Conservation (phyloP, 2,888 invertebrate species). For the Suillia variegata region DNA sequence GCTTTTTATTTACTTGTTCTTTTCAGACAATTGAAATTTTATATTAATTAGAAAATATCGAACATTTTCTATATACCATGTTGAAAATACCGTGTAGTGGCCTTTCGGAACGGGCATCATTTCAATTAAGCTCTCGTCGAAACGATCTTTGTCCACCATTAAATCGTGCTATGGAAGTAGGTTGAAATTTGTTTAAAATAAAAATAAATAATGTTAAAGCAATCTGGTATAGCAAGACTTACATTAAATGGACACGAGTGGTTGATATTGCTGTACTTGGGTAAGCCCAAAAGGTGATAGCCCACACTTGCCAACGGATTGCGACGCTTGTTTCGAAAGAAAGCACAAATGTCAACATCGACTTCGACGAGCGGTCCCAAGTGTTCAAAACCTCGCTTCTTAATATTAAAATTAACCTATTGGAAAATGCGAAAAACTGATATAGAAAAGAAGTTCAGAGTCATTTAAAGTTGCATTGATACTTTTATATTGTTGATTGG, state of each 20-base stretch:
- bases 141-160: not conserved
- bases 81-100: not conserved
- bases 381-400: not conserved
- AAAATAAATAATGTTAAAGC: not conserved
- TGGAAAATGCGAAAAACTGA: too few species aligned
- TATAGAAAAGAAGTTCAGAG: too few species aligned
- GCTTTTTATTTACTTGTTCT: too few species aligned
- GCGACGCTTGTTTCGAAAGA: not conserved
- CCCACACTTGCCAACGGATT: not conserved
- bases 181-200: too few species aligned
- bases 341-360: not conserved
- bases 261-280: slow-evolving; percentile 4
- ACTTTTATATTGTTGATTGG: not conserved
- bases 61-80: too few species aligned
- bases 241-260: slow-evolving; percentile 10
- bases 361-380: not conserved
- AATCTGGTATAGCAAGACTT: not conserved
- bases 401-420: not conserved
- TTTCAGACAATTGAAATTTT: too few species aligned
- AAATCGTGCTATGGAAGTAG: slow-evolving; percentile 12
- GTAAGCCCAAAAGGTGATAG: not conserved
- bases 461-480: too few species aligned
- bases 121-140: not conserved
- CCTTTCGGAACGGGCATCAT: not conserved
- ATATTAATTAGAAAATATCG: too few species aligned